Conservation (phyloP, 2,888 invertebrate species). For the Chrysopilus asiliformis region DNA sequence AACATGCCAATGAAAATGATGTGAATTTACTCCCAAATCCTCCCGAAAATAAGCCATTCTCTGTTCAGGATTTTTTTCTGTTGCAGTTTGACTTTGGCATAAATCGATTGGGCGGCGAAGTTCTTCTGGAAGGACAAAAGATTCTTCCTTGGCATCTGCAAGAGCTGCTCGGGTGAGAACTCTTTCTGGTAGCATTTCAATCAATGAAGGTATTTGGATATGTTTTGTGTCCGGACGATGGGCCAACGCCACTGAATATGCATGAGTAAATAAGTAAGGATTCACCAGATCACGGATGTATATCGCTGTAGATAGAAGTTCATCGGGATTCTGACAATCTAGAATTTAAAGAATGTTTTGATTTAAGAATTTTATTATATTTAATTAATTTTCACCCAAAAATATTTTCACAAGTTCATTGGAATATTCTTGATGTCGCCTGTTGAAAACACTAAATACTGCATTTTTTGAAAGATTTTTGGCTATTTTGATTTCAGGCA, state of each 20-base stretch:
- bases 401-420: conserved; percentile 23
- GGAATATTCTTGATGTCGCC: conserved; percentile 28
- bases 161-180: conserved; percentile 44
- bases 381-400: conserved; percentile 19
- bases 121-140: conserved; percentile 25
- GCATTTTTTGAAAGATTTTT: conserved; percentile 21
- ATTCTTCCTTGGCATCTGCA: conserved; percentile 38
- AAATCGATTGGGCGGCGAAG: conserved; percentile 20
- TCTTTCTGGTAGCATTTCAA: conserved; percentile 46
- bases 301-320: conserved; percentile 50
- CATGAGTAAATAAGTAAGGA: conserved; percentile 60
- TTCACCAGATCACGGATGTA: conserved; percentile 55
- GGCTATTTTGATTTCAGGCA: conserved; percentile 23
- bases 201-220: conserved; percentile 41
- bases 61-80: conserved; percentile 29
- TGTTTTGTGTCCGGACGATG: conserved; percentile 44
- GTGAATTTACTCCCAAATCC: conserved; percentile 30
- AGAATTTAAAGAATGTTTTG: conserved; percentile 23
- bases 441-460: conserved; percentile 32
- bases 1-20: conserved; percentile 36
- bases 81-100: conserved; percentile 27
- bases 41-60: conserved; percentile 31
- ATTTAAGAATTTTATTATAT: conserved; percentile 25
- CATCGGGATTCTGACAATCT: conserved; percentile 43
- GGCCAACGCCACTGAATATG: conserved; percentile 53